Percentiles rank a stretch among this genome's conserved stretches.
These are phyloP conservation scores for Anolis apletophallus DNA, from an alignment of 2,797 vertebrate genomes.

Conservation along the genomic window DNA sequence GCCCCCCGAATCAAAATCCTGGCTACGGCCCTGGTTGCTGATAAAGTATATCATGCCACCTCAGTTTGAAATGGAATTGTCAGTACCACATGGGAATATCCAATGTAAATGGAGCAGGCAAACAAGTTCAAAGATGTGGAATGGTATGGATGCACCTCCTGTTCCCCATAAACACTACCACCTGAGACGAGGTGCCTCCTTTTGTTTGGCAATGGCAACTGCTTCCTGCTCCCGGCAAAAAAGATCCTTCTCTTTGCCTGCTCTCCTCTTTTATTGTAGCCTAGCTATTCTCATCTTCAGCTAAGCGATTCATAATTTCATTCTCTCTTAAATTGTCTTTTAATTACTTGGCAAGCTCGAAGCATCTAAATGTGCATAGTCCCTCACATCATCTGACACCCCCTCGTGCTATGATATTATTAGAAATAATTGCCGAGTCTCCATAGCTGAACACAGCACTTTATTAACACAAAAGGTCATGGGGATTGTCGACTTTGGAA, in stretches of 20 bases:
- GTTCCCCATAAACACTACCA: not conserved
- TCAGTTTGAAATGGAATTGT: not conserved
- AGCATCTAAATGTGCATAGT: constrained; percentile 38
- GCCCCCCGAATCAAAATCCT: no score
- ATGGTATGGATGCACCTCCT: not conserved
- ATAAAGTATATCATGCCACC: not conserved
- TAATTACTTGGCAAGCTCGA: constrained; percentile 38
- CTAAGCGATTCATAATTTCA: constrained; percentile 42
- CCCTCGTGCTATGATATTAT: constrained; percentile 29
- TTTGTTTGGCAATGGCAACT: not conserved
- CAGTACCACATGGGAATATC: not conserved
- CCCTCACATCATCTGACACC: constrained; percentile 24
- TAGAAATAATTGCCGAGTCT: constrained; percentile 38
- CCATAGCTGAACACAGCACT: constrained; percentile 5
- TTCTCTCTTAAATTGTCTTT: constrained; percentile 43
- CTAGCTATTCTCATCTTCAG: constrained; percentile 23
- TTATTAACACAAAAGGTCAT: constrained; percentile 39
- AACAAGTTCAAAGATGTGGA: not conserved
- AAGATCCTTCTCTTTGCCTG: not conserved
- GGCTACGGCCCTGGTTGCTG: no score
- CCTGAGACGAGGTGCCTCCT: not conserved
- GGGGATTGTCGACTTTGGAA: constrained; percentile 1
- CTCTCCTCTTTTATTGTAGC: not conserved
- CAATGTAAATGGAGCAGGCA: not conserved
- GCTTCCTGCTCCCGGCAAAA: not conserved